Conservation (phyloP, 2,797 vertebrate genomes). For the Gadopsis bispinosus region DNA sequence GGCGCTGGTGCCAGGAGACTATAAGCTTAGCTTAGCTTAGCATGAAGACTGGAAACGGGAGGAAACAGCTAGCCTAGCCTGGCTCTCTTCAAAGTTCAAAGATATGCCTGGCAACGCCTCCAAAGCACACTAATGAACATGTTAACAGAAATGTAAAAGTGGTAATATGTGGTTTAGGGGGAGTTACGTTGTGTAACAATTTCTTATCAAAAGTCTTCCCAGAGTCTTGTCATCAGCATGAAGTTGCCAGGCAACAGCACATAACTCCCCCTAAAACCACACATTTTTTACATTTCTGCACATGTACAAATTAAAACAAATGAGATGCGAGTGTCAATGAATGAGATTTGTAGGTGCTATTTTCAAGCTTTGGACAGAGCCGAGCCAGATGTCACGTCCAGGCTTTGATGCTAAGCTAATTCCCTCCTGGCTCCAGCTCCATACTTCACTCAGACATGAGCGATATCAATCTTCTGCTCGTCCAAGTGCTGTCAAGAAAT, state of each 20-base stretch:
- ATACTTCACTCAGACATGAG: no score
- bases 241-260: constrained; percentile 1
- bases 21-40: not conserved
- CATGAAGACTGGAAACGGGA: not conserved
- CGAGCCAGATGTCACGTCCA: not conserved
- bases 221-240: not conserved
- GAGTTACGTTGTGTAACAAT: not conserved
- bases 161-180: not conserved
- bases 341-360: not conserved
- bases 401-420: not conserved
- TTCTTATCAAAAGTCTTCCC: not conserved
- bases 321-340: no score
- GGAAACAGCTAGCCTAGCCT: not conserved
- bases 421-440: no score
- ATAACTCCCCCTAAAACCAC: not conserved
- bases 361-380: not conserved
- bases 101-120: not conserved
- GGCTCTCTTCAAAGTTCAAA: not conserved
- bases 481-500: not conserved
- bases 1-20: not conserved
- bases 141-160: not conserved
- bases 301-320: not conserved
- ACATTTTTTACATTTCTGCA: constrained; percentile 1
- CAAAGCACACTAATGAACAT: not conserved
- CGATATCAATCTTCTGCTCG: no score